Conservation (phyloP, 2,888 invertebrate genomes). For the Hanleya hanleyi region DNA sequence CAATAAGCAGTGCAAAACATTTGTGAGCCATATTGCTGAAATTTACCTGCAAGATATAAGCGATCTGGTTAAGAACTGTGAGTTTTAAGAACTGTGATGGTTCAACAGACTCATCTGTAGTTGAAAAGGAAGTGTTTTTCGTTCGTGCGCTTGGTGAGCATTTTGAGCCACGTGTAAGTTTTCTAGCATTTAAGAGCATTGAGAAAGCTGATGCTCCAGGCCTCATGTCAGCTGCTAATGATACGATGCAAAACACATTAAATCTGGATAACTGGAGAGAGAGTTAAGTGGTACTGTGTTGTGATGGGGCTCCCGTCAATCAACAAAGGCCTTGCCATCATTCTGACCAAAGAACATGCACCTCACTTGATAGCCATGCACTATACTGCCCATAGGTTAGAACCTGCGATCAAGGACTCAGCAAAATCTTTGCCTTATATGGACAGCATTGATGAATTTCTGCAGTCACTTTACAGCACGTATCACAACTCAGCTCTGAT, state of each 20-base stretch:
- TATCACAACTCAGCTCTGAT: neutral
- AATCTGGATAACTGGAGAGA: neutral
- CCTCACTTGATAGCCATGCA: neutral
- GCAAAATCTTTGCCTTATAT: constrained; percentile 2
- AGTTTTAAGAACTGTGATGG: neutral
- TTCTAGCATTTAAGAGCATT: neutral
- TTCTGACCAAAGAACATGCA: neutral
- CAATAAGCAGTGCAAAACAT: no score
- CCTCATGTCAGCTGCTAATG: neutral
- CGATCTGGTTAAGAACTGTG: neutral
- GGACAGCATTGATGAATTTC: neutral
- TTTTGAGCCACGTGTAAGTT: neutral
- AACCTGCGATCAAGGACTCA: neutral
- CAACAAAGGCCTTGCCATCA: neutral
- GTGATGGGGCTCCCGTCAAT: neutral
- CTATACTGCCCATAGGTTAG: neutral
- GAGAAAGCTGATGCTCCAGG: neutral
- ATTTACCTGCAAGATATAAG: neutral
- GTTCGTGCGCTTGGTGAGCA: neutral
- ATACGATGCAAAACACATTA: neutral
- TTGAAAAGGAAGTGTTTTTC: neutral
- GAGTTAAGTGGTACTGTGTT: neutral
- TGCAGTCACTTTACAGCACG: neutral
- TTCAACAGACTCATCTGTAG: neutral
- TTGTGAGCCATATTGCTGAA: neutral